Evolutionary conservation across 2,113 vertebrate genomes (phyloP).

Genomic region (Capreolus pygargus): DNA sequence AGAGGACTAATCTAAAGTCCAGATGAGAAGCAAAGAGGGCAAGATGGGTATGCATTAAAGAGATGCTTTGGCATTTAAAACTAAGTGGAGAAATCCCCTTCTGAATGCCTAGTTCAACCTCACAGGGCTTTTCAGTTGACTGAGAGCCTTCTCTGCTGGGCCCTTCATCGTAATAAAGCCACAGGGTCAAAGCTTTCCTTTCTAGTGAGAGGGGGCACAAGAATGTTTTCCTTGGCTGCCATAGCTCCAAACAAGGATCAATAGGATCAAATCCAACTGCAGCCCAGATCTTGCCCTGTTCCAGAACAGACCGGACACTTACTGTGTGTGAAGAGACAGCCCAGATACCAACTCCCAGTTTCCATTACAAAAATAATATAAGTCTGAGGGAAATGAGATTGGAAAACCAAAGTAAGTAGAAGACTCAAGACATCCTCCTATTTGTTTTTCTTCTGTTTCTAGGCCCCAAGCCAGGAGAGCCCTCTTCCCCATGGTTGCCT

Average conservation of each 20-base stretch:
- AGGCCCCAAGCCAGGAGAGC: constrained; percentile 73
- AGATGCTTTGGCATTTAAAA: neutral
- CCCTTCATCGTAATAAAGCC: constrained; percentile 53
- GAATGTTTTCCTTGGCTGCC: constrained; percentile 89
- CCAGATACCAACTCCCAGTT: constrained; percentile 83
- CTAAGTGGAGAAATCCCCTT: neutral
- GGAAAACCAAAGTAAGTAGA: constrained; percentile 67
- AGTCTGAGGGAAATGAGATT: constrained; percentile 67
- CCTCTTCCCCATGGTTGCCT: constrained; percentile 84
- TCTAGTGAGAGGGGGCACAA: constrained; percentile 74
- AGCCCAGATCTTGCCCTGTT: constrained; percentile 56
- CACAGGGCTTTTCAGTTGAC: neutral
- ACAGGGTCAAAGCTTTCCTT: constrained; percentile 71
- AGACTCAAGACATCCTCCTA: constrained; percentile 72
- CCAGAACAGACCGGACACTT: constrained; percentile 57
- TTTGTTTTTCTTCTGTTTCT: constrained; percentile 76
- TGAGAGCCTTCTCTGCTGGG: constrained; percentile 7
- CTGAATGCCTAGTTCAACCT: neutral
- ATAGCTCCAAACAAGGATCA: constrained; percentile 87
- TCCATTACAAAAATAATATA: constrained; percentile 81
- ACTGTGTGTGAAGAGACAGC: constrained; percentile 76
- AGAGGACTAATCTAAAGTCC: neutral
- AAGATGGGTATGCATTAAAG: neutral
- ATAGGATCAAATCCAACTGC: constrained; percentile 82
- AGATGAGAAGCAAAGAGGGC: neutral